Evolutionary conservation across 2,888 invertebrate species (phyloP), one percentile per base, ranked within the genome.

Genomic region (Pelosia muscerda): DNA sequence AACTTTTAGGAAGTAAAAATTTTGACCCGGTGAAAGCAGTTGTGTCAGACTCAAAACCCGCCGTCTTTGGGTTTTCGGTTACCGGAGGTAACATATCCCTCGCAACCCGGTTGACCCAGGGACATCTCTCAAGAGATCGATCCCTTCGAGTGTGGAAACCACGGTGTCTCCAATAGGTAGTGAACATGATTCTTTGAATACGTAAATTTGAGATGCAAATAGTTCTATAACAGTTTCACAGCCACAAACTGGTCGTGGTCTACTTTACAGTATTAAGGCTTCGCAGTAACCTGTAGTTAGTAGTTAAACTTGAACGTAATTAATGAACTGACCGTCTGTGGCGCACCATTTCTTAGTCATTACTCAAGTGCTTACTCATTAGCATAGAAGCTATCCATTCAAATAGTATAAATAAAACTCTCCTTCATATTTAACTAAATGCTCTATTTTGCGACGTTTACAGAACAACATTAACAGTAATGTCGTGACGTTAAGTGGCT

Each of bases 261-360:
- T 61, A 62, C 65, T 77, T 68, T 61, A 68, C 53, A 65, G 22
- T 6, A 23, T 66, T 56, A 63, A 62, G 59, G 67, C 65, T 68
- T 69, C 55, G 66, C 64, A 75, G 69, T 74, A 73, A 74, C 76
- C 74, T 76, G 72, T 81, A 77, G 78, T 79, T 78, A 77, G 84
- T 81, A 81, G 84, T 83, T 84, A 82, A 85, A 84, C 82, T 85
- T 85, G 73, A 79, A 79, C 81, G 84, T 89, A 87, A 89, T 89
- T 89, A 89, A 89, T 89, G 85, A 85, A 87, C 74, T 82, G 83
- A 83, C 85, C 85, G 85, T 82, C 84, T 78, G 84, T 73, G 82
- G 85, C 75, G 70, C 75, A 77, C 79, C 79, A 76, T 75, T 81
- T 81, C 78, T 75, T 66, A 70, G 82, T 79, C 82, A 84, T 86